Conservation (phyloP, 2,797 vertebrate genomes). For the Myotis pilosus region DNA sequence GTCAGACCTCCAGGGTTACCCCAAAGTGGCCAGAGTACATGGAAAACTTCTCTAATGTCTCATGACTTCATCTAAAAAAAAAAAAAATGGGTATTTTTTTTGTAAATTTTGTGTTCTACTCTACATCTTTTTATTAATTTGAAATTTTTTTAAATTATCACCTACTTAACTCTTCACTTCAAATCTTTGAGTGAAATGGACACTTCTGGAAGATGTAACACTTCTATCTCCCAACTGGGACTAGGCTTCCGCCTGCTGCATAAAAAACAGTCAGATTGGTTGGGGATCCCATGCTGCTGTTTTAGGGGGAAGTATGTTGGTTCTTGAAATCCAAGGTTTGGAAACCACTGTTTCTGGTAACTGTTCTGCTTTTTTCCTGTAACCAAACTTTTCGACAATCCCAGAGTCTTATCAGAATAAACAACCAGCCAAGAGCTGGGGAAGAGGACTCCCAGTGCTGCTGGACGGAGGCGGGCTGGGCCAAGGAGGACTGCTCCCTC, state of each 20-base stretch:
- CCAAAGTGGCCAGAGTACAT: not conserved
- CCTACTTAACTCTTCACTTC: not conserved
- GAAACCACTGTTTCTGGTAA: not conserved
- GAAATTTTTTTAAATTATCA: not conserved
- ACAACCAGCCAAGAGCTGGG: not conserved
- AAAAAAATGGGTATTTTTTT: not conserved
- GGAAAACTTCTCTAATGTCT: not conserved
- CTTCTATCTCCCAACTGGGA: not conserved
- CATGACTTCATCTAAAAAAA: not conserved
- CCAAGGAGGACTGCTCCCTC: not conserved
- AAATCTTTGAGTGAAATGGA: not conserved
- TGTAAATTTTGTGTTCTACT: not conserved
- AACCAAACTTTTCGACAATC: not conserved
- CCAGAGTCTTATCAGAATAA: not conserved
- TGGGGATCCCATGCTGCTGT: too few species aligned
- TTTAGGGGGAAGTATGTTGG: not conserved
- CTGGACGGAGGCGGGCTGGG: rapidly evolving
- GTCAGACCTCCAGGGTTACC: not conserved
- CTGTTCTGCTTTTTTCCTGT: not conserved
- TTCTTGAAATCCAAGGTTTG: not conserved
- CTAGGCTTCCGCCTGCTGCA: not conserved
- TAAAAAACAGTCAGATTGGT: too few species aligned
- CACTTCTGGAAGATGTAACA: not conserved
- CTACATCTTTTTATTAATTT: not conserved
- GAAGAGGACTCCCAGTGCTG: not conserved